A percentile compares a stretch with the other conserved stretches of the same genome.
These are phyloP conservation scores for Pemphigus obesinymphae DNA, from an alignment of 1,140 invertebrate species.

Conservation along the genomic window DNA sequence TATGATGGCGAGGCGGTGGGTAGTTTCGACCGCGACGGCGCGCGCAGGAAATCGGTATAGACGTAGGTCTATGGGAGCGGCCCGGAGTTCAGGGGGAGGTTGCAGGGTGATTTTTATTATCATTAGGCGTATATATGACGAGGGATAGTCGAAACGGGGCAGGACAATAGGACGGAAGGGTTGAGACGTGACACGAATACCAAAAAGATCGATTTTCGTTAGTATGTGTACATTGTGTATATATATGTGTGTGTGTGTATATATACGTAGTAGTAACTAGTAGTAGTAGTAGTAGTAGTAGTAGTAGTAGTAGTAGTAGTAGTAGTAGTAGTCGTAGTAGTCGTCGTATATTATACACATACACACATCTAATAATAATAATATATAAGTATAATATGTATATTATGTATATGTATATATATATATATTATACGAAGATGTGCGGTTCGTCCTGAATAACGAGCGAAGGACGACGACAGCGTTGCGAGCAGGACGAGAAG, in stretches of 20 bases:
- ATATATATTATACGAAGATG: neutral
- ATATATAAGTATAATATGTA: neutral
- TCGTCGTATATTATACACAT: neutral
- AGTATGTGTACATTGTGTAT: neutral
- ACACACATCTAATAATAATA: no score
- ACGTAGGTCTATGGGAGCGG: neutral
- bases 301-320: neutral
- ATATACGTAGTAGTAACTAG: neutral
- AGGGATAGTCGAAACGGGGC: no score
- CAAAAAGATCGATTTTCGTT: constrained; percentile 5
- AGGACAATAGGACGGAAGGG: neutral
- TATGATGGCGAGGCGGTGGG: no score
- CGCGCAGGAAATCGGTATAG: neutral
- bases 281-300: neutral
- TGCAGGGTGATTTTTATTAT: neutral
- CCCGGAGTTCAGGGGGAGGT: neutral
- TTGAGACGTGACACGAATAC: neutral
- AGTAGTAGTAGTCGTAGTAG: neutral
- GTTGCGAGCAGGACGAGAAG: neutral
- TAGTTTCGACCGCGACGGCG: no score
- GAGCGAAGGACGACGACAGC: neutral
- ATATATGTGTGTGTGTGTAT: neutral
- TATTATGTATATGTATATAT: neutral
- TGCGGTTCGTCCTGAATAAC: neutral
- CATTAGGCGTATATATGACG: neutral